These are phyloP conservation scores for Mormyrops attenuatus DNA, from an alignment of 2,797 vertebrate species.

Conservation along the genomic window DNA sequence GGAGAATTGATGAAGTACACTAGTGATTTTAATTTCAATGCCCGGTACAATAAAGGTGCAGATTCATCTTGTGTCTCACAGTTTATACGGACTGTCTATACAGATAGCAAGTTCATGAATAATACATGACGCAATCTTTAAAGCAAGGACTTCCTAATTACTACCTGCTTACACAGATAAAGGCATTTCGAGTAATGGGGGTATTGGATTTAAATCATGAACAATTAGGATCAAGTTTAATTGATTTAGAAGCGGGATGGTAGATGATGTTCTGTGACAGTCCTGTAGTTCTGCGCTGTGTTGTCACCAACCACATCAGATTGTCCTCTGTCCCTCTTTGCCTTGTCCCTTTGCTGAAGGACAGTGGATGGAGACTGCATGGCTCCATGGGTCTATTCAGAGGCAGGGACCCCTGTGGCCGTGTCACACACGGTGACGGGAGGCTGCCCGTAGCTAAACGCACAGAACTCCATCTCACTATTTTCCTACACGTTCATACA, in stretches of 20 bases:
- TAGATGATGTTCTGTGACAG: neutral
- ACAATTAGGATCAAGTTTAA: constrained; percentile 1
- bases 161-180: constrained; percentile 23
- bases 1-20: constrained; percentile 23
- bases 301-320: neutral
- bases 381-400: neutral
- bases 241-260: neutral
- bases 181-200: constrained; percentile 22
- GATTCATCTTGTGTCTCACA: constrained; percentile 33
- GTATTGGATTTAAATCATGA: constrained; percentile 19
- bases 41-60: constrained; percentile 32
- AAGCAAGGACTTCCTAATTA: constrained; percentile 33
- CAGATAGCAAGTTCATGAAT: constrained; percentile 29
- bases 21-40: constrained; percentile 27
- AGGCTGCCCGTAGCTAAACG: neutral
- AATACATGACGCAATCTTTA: constrained; percentile 36
- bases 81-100: constrained; percentile 27
- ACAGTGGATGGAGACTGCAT: neutral
- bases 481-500: neutral
- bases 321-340: neutral
- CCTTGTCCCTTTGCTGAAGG: neutral
- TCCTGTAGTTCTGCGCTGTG: neutral
- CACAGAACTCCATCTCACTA: neutral
- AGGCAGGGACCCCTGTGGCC: neutral
- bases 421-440: neutral